Evolutionary conservation across 2,888 invertebrate genomes (phyloP), one percentile per base, ranked within the genome.

Genomic region (Phengaris arion): DNA sequence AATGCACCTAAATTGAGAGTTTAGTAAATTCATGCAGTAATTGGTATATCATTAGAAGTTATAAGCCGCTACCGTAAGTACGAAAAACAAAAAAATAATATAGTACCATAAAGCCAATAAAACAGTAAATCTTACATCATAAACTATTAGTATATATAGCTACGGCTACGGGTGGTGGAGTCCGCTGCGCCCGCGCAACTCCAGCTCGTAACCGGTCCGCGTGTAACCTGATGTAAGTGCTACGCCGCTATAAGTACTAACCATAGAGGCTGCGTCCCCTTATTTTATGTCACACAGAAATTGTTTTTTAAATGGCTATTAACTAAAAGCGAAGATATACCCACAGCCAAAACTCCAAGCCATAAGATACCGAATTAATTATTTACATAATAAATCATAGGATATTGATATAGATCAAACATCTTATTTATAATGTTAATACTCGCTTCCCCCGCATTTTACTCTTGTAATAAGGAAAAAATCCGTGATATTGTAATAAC

Each of bases 201-300:
- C 77, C 74, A 8, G 75, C 78, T 80, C 81, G 84, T 85, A 89
- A 90, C 89, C 88, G 89, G 88, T 89, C 85, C 84, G 83, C 82
- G 83, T 85, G 82, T 88, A 87, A 89, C 85, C 64, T 64, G 64
- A 64, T 64, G 64, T 64, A 64, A 64, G 64, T 64, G 64, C 64
- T 64, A 64, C 64, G 59, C 59, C 59, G 35, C 12, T 35, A 12
- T 64, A 64, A 64, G 64, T 64, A 64, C 64, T 59, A 59, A 15
- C 59, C 57, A 64, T 64, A 59, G 22, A 10, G 10, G 22, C 15
- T 22, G 3, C 59, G 6, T 15, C 22, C 59, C 22, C 10, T 64
- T 64, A 10, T 35, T 64, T 2, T 8, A 10, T 22, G 13, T 2
- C 22, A 15, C 22, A 64, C 2, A 64, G 59, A 64, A 64, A 22